Evolutionary conservation across 1,140 invertebrate genomes (phyloP).

Genomic region (Rhagoletis zephyria): DNA sequence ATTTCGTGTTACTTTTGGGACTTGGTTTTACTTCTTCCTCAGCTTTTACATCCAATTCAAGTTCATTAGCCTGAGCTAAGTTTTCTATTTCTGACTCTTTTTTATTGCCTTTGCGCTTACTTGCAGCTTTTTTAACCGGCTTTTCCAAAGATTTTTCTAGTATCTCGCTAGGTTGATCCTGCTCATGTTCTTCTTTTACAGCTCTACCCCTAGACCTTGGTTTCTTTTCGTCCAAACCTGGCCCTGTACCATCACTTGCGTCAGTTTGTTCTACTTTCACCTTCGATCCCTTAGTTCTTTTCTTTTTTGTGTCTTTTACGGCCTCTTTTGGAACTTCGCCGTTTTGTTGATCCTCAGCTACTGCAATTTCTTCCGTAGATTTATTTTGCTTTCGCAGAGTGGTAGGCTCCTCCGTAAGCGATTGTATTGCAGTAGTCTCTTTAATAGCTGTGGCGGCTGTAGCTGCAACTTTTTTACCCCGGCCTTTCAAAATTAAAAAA

Average conservation of each 20-base stretch:
- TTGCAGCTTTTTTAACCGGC: not conserved
- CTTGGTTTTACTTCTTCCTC: not conserved
- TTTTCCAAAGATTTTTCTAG: not conserved
- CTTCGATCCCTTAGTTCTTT: not conserved
- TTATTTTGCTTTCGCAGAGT: conserved; percentile 61
- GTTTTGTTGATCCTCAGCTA: conserved; percentile 52
- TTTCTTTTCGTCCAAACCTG: not conserved
- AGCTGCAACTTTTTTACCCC: conserved; percentile 61
- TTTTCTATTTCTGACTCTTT: not conserved
- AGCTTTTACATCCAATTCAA: not conserved
- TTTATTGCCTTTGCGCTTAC: not conserved
- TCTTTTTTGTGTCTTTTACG: not conserved
- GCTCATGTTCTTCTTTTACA: not conserved
- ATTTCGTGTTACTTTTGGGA: not conserved
- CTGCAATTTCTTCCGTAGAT: conserved; percentile 61
- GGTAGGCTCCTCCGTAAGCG: conserved; percentile 15
- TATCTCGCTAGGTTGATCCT: not conserved
- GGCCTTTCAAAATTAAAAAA: conserved; percentile 32
- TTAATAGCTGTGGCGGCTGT: conserved; percentile 54
- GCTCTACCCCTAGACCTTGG: not conserved
- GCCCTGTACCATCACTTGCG: not conserved
- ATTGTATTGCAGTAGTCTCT: conserved; percentile 59
- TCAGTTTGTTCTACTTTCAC: not conserved
- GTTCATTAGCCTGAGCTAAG: not conserved
- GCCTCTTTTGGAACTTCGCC: conserved; percentile 6